Evolutionary conservation across 2,113 vertebrate species (phyloP).

Genomic region (Pelusios castaneus): DNA sequence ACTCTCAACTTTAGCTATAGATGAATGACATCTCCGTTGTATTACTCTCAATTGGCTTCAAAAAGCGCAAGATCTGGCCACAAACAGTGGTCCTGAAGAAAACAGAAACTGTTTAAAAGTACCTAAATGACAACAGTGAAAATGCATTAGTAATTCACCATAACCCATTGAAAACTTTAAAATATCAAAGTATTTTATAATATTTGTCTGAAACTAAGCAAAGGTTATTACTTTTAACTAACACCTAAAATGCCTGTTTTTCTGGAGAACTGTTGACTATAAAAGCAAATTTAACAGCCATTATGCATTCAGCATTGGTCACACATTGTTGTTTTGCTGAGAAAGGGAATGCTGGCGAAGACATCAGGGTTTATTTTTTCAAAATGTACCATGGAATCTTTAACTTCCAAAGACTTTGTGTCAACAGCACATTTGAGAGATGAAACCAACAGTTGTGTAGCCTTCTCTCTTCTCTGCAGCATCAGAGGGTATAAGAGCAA

Average conservation of each 20-base stretch:
- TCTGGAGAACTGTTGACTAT: neutral
- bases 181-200: neutral
- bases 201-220: neutral
- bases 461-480: neutral
- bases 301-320: constrained; percentile 38
- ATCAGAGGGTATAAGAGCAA: neutral
- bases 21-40: neutral
- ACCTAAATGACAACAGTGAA: constrained; percentile 28
- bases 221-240: constrained; percentile 1
- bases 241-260: constrained; percentile 10
- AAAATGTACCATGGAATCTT: constrained; percentile 39
- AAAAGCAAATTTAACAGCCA: constrained; percentile 11
- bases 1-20: neutral
- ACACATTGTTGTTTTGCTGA: neutral
- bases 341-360: neutral
- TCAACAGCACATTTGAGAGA: neutral
- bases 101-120: constrained; percentile 24
- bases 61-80: neutral
- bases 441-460: neutral
- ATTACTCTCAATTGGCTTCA: neutral
- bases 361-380: constrained; percentile 13
- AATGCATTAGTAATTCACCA: constrained; percentile 8
- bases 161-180: neutral
- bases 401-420: constrained; percentile 2
- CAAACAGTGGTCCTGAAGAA: constrained; percentile 10